These are phyloP conservation scores for Anser brachyrhynchus DNA, from an alignment of 2,113 vertebrate genomes.

Conservation along the genomic window DNA sequence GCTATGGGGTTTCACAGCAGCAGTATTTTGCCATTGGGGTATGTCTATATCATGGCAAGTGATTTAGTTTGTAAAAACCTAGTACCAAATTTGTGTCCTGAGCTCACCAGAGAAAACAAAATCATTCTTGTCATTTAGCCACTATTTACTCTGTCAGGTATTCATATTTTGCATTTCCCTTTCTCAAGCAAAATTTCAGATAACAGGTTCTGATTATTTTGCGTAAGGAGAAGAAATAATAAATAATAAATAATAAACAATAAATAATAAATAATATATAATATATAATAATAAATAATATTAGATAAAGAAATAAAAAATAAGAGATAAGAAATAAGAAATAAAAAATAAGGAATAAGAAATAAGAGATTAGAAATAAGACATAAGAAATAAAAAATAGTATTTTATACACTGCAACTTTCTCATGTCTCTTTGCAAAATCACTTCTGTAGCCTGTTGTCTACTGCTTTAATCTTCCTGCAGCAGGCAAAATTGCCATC, in stretches of 20 bases:
- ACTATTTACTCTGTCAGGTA: background rate
- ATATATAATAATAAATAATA: background rate
- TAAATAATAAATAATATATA: background rate
- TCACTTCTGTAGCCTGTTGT: background rate
- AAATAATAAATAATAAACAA: no score
- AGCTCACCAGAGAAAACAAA: background rate
- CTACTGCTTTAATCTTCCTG: background rate
- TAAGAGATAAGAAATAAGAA: no score
- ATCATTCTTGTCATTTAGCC: background rate
- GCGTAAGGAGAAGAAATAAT: background rate
- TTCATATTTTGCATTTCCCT: background rate
- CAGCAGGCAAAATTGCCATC: background rate
- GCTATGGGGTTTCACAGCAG: accelerated
- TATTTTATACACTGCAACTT: accelerated
- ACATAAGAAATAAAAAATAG: background rate
- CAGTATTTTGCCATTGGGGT: background rate
- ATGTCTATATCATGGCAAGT: background rate
- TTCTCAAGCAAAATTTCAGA: background rate
- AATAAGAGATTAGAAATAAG: no score
- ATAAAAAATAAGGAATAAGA: no score
- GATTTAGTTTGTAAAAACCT: background rate
- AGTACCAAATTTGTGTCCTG: background rate
- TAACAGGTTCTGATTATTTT: background rate
- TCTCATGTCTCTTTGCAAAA: background rate
- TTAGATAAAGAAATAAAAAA: no score